A percentile compares a stretch with the other conserved stretches of the same genome.
These are phyloP conservation scores for Drosophila nr. fundita DNA, from an alignment of 2,888 invertebrate species.

Conservation along the genomic window DNA sequence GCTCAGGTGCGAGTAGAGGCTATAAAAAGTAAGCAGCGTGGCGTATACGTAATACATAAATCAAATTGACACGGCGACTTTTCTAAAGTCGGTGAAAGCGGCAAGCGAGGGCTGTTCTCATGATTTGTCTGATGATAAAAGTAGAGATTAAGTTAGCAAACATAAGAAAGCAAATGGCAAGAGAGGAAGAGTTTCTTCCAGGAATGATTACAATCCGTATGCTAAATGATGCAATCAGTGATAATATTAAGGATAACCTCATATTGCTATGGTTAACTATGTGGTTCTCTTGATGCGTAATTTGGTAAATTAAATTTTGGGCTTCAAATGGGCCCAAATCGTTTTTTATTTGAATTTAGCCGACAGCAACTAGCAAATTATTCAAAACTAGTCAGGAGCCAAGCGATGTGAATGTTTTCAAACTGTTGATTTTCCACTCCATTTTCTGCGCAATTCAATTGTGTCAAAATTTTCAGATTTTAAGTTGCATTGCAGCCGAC, in stretches of 20 bases:
- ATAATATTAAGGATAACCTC: not conserved
- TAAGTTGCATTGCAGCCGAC: conserved; percentile 44
- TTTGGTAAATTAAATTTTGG: not conserved
- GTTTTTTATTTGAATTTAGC: not conserved
- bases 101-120: not conserved
- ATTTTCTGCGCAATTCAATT: conserved; percentile 46
- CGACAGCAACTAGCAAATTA: conserved; percentile 1
- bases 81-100: conserved; percentile 24
- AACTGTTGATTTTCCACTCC: conserved; percentile 42
- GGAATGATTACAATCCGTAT: not conserved
- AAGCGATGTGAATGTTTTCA: conserved; percentile 18
- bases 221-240: not conserved
- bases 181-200: not conserved
- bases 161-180: not conserved
- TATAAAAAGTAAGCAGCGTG: conserved; percentile 59
- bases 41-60: conserved; percentile 66
- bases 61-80: conserved; percentile 45
- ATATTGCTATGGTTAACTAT: not conserved
- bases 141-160: not conserved
- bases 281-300: not conserved
- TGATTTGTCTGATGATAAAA: not conserved
- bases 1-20: conserved; percentile 60
- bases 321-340: not conserved
- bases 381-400: conserved; percentile 8
- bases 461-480: conserved; percentile 41